A percentile compares a stretch with the other conserved stretches of the same genome.
phyloP scores from a whole-genome alignment of 2,888 invertebrate species.

The Cheilosia grossa region DNA sequence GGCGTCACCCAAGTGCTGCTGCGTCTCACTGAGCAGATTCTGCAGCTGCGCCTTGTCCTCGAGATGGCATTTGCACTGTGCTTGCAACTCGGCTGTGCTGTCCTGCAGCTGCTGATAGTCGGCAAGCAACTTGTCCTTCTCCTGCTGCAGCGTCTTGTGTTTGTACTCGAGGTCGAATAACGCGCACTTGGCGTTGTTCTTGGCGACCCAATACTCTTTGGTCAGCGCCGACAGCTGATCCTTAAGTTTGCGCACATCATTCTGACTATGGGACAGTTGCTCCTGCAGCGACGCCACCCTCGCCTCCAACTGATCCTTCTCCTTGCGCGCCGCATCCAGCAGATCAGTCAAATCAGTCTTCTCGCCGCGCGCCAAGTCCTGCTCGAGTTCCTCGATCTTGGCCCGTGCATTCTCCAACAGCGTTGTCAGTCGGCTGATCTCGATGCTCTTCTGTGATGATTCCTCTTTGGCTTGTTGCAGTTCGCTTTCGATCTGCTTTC shows the following conservation, averaged over 20 bases:
- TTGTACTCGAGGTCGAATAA: conserved; percentile 93
- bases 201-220: conserved; percentile 90
- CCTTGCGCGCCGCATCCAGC: conserved; percentile 87
- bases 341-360: conserved; percentile 89
- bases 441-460: conserved; percentile 90
- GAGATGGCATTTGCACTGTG: conserved; percentile 83
- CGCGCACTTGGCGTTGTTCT: conserved; percentile 94
- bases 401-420: conserved; percentile 92
- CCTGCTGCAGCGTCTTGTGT: conserved; percentile 89
- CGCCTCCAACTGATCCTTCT: conserved; percentile 89
- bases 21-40: conserved; percentile 87
- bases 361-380: conserved; percentile 87
- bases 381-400: conserved; percentile 90
- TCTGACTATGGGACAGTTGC: conserved; percentile 87
- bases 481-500: conserved; percentile 89
- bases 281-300: conserved; percentile 88
- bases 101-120: conserved; percentile 91
- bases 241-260: conserved; percentile 87
- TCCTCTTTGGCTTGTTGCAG: conserved; percentile 89
- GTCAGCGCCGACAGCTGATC: conserved; percentile 88
- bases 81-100: conserved; percentile 87
- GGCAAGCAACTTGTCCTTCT: conserved; percentile 88
- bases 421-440: conserved; percentile 90
- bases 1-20: conserved; percentile 89
- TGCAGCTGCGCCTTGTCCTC: conserved; percentile 83